A percentile compares a stretch with the other conserved stretches of the same genome.
phyloP scores from a whole-genome alignment of 35 echinoderm and acorn worm genomes.

The Apostichopus parvimensis region DNA sequence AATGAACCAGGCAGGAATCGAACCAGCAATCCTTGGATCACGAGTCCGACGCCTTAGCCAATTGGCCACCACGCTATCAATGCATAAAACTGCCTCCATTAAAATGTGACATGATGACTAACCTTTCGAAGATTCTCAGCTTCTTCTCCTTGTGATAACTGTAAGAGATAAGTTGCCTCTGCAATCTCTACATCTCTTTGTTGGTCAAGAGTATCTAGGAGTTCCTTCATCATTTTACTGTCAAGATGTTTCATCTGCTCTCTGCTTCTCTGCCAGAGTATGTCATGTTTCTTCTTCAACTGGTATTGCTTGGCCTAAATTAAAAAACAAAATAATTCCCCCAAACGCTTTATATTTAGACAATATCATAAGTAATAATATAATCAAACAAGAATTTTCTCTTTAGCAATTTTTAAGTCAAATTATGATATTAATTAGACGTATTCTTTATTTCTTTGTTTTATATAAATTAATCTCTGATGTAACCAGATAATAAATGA shows the following conservation, averaged over 20 bases:
- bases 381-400: too few species aligned
- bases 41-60: too few species aligned
- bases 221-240: slow-evolving; percentile 53
- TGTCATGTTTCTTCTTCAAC: slow-evolving; percentile 77
- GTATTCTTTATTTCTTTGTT: too few species aligned
- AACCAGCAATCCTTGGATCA: too few species aligned
- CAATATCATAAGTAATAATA: too few species aligned
- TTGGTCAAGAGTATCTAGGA: slow-evolving; percentile 57
- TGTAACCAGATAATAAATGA: too few species aligned
- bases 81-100: too few species aligned
- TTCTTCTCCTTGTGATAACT: slow-evolving; percentile 76
- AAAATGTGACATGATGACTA: neutral
- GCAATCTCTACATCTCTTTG: slow-evolving; percentile 67
- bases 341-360: neutral
- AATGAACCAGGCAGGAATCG: too few species aligned
- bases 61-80: too few species aligned
- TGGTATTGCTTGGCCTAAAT: slow-evolving; percentile 66
- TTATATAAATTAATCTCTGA: too few species aligned
- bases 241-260: slow-evolving; percentile 48
- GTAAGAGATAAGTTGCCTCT: slow-evolving; percentile 61
- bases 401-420: too few species aligned
- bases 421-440: too few species aligned
- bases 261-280: slow-evolving; percentile 1
- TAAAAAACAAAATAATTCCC: neutral
- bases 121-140: slow-evolving; percentile 77